phyloP scores from a whole-genome alignment of 1,140 invertebrate species.

The Brachionus angularis region DNA sequence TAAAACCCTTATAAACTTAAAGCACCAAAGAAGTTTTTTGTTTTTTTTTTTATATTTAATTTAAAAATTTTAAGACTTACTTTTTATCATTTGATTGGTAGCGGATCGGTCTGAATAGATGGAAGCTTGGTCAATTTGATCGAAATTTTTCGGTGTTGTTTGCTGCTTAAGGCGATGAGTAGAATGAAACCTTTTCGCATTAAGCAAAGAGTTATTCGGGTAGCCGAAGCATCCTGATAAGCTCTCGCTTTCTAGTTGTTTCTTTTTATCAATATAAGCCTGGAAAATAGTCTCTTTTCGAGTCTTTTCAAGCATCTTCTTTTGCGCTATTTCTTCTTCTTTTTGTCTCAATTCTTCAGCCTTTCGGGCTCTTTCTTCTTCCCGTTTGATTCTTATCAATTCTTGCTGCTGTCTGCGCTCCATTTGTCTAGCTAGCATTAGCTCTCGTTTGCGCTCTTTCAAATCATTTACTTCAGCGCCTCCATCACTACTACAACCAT shows the following conservation, averaged over 20 bases:
- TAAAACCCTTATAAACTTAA: too few relatives aligned
- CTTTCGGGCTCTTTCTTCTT: conserved; percentile 29
- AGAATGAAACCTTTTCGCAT: conserved; percentile 39
- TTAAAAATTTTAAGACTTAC: conserved; percentile 15
- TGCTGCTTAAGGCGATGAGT: conserved; percentile 23
- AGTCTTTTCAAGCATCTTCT: conserved; percentile 34
- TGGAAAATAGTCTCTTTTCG: conserved; percentile 43
- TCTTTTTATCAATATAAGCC: conserved; percentile 43
- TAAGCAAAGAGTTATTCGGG: conserved; percentile 8
- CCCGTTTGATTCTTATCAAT: not conserved
- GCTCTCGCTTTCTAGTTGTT: conserved; percentile 26
- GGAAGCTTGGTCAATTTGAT: conserved; percentile 7
- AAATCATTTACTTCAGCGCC: conserved; percentile 3
- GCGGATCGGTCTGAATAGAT: conserved; percentile 13
- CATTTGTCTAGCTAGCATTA: conserved; percentile 17
- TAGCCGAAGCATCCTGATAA: conserved; percentile 3
- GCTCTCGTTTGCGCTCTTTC: conserved; percentile 35
- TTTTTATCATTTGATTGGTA: conserved; percentile 34
- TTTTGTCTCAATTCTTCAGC: conserved; percentile 35
- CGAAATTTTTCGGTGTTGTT: not conserved
- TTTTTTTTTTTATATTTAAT: not conserved
- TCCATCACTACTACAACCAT: not conserved
- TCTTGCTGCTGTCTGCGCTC: conserved; percentile 41
- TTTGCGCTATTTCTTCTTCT: conserved; percentile 25
- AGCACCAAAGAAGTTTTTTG: not conserved